Evolutionary conservation across 2,797 vertebrate genomes (phyloP).

Genomic region (Rhadinocentrus ornatus): DNA sequence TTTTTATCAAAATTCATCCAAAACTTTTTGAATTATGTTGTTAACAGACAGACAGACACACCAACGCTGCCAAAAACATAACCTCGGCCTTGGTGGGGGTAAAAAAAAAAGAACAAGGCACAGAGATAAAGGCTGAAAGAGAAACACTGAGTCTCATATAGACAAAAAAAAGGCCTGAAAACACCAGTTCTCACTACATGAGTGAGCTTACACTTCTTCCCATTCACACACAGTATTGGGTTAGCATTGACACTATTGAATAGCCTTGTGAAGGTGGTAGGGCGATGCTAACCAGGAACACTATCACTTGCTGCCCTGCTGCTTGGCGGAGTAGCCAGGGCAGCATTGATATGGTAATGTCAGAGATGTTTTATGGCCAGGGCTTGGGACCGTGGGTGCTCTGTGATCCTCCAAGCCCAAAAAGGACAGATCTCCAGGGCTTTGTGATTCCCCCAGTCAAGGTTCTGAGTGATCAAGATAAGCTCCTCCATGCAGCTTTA

Average conservation of each 20-base stretch:
- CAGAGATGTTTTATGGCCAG: constrained; percentile 67
- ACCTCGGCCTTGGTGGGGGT: no score
- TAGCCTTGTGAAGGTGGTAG: constrained; percentile 54
- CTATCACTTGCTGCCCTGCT: constrained; percentile 68
- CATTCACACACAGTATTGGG: constrained; percentile 62
- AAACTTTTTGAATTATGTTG: no score
- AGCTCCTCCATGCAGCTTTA: constrained; percentile 75
- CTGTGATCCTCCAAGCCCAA: constrained; percentile 77
- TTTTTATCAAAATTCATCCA: no score
- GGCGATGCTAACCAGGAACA: constrained; percentile 63
- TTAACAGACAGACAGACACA: no score
- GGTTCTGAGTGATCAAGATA: constrained; percentile 80
- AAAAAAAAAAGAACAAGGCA: no score
- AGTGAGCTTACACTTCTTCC: constrained; percentile 60
- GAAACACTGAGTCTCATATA: constrained; percentile 11
- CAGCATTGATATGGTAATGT: constrained; percentile 78
- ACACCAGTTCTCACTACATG: constrained; percentile 56
- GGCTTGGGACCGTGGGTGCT: constrained; percentile 73
- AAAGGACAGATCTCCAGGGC: constrained; percentile 77
- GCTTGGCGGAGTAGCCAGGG: constrained; percentile 59
- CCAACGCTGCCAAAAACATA: no score
- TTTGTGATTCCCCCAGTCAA: constrained; percentile 78
- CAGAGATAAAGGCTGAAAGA: no score
- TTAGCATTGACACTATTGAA: constrained; percentile 75
- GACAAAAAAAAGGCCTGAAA: constrained; percentile 29